Evolutionary conservation across 2,888 invertebrate genomes (phyloP).

Genomic region (Netelia inedita): DNA sequence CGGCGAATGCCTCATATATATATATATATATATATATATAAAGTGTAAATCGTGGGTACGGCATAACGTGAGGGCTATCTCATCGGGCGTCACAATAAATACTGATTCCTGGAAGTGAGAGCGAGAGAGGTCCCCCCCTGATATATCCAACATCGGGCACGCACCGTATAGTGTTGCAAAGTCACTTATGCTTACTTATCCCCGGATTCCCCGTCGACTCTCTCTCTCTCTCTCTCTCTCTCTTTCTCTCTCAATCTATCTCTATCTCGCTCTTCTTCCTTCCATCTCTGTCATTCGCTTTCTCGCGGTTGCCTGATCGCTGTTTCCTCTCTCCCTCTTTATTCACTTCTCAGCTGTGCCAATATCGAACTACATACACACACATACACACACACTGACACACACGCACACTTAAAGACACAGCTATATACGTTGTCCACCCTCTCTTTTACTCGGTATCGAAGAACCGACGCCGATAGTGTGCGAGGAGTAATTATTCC

Average conservation of each 20-base stretch:
- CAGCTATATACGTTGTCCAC: slow-evolving; percentile 56
- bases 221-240: slow-evolving; percentile 63
- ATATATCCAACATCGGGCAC: slow-evolving; percentile 51
- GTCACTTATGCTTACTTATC: slow-evolving; percentile 83
- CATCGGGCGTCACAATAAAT: slow-evolving; percentile 84
- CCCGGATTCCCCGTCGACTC: slow-evolving; percentile 70
- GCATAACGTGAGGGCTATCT: slow-evolving; percentile 81
- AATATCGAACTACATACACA: slow-evolving; percentile 38
- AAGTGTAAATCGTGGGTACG: slow-evolving; percentile 5
- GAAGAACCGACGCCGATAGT: slow-evolving; percentile 77
- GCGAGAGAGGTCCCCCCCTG: slow-evolving; percentile 50
- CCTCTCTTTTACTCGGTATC: slow-evolving; percentile 71
- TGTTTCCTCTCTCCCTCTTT: slow-evolving; percentile 57
- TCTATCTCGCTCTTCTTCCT: slow-evolving; percentile 51
- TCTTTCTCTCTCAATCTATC: slow-evolving; percentile 51
- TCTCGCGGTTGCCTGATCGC: slow-evolving; percentile 43
- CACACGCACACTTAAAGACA: slow-evolving; percentile 2
- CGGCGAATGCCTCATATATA: neutral
- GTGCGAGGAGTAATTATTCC: slow-evolving; percentile 81
- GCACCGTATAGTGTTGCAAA: slow-evolving; percentile 70
- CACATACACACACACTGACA: neutral
- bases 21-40: slow-evolving; percentile 8
- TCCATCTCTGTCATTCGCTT: slow-evolving; percentile 47
- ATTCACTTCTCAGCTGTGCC: slow-evolving; percentile 49
- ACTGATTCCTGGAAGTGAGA: slow-evolving; percentile 84